Evolutionary conservation across 92 coral and sea anemone species (phyloP).

Genomic region (Umimayanthus kanabou): DNA sequence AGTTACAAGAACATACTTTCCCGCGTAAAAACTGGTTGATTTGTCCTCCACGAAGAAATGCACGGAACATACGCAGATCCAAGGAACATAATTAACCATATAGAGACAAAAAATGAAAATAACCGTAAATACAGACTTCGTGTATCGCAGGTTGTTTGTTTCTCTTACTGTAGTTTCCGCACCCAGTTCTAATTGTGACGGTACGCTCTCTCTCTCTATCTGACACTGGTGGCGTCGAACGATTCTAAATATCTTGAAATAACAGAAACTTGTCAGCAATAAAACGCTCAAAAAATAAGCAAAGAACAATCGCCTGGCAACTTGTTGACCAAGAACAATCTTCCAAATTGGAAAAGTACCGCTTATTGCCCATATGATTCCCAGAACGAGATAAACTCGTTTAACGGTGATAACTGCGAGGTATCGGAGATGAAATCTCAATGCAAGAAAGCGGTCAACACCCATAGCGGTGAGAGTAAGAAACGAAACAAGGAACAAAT

Average conservation of each 20-base stretch:
- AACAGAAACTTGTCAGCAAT: background rate
- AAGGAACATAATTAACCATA: slow-evolving; percentile 9
- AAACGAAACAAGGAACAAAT: slow-evolving; percentile 18
- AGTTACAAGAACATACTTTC: slow-evolving; percentile 14
- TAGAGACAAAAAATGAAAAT: background rate
- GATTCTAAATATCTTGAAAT: slow-evolving; percentile 26
- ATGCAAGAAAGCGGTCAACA: slow-evolving; percentile 13
- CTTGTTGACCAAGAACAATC: background rate
- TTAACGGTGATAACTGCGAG: background rate
- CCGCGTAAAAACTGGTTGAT: slow-evolving; percentile 6
- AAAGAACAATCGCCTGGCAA: background rate
- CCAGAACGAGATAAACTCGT: background rate
- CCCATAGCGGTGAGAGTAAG: slow-evolving; percentile 8
- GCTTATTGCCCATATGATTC: background rate
- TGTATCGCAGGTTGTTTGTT: background rate
- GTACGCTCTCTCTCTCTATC: background rate
- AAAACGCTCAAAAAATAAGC: background rate
- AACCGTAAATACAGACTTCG: background rate
- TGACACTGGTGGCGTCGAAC: slow-evolving; percentile 17
- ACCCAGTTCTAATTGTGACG: background rate
- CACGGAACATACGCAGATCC: background rate
- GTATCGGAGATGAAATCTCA: slow-evolving; percentile 23
- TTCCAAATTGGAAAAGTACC: background rate
- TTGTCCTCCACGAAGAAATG: background rate
- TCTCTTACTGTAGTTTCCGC: background rate